Conservation (phyloP, 2,888 invertebrate species). For the Drosophila rellima region DNA sequence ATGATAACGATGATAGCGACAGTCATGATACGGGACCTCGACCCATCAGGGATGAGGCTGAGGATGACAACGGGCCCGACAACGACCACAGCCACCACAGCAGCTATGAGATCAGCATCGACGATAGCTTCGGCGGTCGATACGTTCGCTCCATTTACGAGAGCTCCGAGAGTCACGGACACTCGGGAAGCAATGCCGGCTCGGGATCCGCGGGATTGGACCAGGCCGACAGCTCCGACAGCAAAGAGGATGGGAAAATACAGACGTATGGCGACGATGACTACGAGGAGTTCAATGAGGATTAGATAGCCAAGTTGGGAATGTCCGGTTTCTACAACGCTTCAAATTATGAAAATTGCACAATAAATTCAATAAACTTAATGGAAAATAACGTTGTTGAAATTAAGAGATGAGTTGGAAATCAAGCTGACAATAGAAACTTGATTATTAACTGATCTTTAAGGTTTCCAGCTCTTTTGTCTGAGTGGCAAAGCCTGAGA, state of each 20-base stretch:
- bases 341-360: conserved; percentile 23
- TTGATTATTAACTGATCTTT: neutral
- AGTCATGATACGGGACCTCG: conserved; percentile 33
- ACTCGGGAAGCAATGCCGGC: conserved; percentile 43
- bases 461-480: neutral
- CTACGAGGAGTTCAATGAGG: conserved; percentile 55
- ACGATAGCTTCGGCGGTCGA: conserved; percentile 72
- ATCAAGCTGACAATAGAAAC: too few relatives aligned
- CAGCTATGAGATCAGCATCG: conserved; percentile 76
- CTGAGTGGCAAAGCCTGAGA: neutral
- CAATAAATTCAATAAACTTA: conserved; percentile 22
- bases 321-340: neutral
- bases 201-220: conserved; percentile 29
- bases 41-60: too few relatives aligned
- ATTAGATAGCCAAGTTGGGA: conserved; percentile 10
- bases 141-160: conserved; percentile 73
- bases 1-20: conserved; percentile 56
- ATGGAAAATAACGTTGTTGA: neutral
- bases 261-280: conserved; percentile 26
- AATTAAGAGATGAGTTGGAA: neutral
- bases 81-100: conserved; percentile 66
- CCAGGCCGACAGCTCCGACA: conserved; percentile 2
- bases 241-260: neutral
- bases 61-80: neutral
- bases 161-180: conserved; percentile 69